Percentiles rank a stretch among this genome's conserved stretches.
These are phyloP conservation scores for Hystrix cristata DNA, from an alignment of 2,113 vertebrate genomes.

Conservation along the genomic window DNA sequence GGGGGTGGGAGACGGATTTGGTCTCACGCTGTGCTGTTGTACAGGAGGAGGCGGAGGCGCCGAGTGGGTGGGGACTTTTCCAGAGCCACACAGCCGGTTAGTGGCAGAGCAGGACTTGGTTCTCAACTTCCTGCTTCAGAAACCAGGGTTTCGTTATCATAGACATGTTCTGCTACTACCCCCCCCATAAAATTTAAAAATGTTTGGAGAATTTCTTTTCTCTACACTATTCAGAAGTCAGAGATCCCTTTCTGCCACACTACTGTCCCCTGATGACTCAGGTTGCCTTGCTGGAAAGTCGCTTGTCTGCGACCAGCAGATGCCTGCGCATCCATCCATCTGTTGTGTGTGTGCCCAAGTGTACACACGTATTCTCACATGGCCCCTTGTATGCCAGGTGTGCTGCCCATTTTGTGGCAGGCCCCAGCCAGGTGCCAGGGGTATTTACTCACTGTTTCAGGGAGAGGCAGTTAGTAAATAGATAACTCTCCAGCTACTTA, in stretches of 20 bases:
- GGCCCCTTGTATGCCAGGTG: not conserved
- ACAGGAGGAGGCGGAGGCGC: not conserved
- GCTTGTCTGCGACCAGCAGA: not conserved
- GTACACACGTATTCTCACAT: too few relatives aligned
- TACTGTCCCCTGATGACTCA: not conserved
- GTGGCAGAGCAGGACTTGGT: not conserved
- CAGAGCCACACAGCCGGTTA: not conserved
- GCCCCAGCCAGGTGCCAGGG: not conserved
- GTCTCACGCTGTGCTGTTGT: not conserved
- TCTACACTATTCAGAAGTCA: not conserved
- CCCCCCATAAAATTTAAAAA: too few relatives aligned
- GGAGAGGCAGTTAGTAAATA: not conserved
- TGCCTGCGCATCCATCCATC: too few relatives aligned
- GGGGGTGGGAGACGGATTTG: not conserved
- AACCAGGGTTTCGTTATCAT: not conserved
- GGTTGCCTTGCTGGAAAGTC: not conserved
- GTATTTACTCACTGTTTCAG: too few relatives aligned
- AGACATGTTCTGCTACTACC: not conserved
- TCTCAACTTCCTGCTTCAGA: constrained; percentile 14
- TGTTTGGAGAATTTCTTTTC: constrained; percentile 15
- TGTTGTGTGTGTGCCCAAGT: fast-evolving
- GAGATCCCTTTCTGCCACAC: not conserved
- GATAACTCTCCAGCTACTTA: not conserved
- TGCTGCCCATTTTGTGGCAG: not conserved
- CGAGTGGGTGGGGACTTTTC: constrained; percentile 42